Evolutionary conservation across 2,888 invertebrate genomes (phyloP).

Genomic region (Teleiodes luculella): DNA sequence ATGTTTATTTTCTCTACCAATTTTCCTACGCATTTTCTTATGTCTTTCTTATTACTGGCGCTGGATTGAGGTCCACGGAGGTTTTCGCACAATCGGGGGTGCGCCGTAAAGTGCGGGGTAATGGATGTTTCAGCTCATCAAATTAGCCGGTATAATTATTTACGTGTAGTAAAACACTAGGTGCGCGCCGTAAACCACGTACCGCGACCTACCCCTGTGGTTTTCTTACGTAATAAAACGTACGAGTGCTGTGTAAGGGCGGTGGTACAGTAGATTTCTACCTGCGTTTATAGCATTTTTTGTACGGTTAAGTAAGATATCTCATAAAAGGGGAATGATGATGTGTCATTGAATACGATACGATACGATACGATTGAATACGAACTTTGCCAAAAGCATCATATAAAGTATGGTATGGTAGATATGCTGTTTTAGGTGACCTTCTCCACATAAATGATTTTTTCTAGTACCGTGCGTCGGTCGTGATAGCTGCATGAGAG

Average conservation of each 20-base stretch:
- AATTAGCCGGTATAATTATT: constrained; percentile 75
- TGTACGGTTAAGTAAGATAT: too few species aligned
- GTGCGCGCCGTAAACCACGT: constrained; percentile 52
- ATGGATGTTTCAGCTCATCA: constrained; percentile 65
- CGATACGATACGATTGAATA: too few species aligned
- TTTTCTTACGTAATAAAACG: constrained; percentile 28
- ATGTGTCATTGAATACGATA: too few species aligned
- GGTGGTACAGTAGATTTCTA: neutral
- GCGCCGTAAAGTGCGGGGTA: constrained; percentile 57
- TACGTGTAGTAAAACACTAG: constrained; percentile 71
- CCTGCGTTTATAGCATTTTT: neutral
- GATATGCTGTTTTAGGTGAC: too few species aligned
- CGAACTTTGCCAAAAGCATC: too few species aligned
- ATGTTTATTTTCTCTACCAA: neutral
- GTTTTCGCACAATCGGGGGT: constrained; percentile 51
- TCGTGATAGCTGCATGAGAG: too few species aligned
- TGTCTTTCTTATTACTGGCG: neutral
- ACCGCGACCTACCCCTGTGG: constrained; percentile 50
- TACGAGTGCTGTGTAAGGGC: constrained; percentile 11
- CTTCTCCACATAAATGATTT: too few species aligned
- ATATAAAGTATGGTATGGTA: too few species aligned
- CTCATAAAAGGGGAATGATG: neutral
- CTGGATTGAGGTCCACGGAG: neutral
- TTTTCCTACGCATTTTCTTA: neutral
- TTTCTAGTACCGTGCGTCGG: too few species aligned